These are phyloP conservation scores for Scaptomyza flava DNA, from an alignment of 2,888 invertebrate genomes.

Conservation along the genomic window DNA sequence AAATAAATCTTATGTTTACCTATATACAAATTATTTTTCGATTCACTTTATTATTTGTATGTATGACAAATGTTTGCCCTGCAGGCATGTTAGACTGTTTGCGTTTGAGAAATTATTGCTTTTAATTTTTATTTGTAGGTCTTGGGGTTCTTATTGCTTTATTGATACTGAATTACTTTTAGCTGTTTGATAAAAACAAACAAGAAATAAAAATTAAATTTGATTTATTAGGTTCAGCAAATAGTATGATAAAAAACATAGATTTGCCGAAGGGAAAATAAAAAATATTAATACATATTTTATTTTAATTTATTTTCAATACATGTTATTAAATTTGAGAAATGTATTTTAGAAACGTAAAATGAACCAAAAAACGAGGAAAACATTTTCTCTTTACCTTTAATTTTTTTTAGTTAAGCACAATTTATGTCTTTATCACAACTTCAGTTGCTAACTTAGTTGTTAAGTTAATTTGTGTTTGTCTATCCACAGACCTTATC, in stretches of 20 bases:
- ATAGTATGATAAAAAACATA: not conserved
- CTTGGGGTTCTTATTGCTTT: not conserved
- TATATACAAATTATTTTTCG: conserved; percentile 4
- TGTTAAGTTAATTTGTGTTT: conserved; percentile 20
- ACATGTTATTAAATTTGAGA: too few species aligned
- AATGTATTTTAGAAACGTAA: too few species aligned
- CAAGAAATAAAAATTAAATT: not conserved
- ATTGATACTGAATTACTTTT: not conserved
- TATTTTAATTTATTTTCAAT: too few species aligned
- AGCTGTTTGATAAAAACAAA: not conserved
- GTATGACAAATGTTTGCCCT: not conserved
- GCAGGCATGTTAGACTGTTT: conserved; percentile 5
- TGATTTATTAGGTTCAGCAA: not conserved
- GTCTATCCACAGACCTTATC: conserved; percentile 60
- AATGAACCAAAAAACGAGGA: too few species aligned
- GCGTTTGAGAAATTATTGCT: conserved; percentile 2
- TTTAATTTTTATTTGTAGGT: conserved; percentile 38
- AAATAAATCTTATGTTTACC: not conserved
- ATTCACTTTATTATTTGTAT: not conserved
- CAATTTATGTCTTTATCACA: conserved; percentile 33
- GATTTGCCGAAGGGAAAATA: too few species aligned
- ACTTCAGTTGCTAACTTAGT: conserved; percentile 27
- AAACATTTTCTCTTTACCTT: not conserved
- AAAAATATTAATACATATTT: too few species aligned
- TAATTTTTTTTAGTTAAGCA: conserved; percentile 2